A percentile compares a stretch with the other conserved stretches of the same genome.
Conservation (phyloP, 2,797 vertebrate genomes). For the Siniperca obscura region DNA sequence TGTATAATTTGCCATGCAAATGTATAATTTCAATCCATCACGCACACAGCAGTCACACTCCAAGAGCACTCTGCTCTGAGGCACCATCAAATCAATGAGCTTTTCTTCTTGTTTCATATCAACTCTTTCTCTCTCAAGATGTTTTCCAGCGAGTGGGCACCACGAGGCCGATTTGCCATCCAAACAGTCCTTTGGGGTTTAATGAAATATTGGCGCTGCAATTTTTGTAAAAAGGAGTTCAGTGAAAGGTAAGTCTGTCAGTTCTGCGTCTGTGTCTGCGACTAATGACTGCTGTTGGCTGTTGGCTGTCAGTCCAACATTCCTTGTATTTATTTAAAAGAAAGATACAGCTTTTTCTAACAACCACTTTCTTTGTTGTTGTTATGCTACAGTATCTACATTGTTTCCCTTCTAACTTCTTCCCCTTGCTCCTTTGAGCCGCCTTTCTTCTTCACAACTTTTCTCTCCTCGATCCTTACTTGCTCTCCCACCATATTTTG, state of each 20-base stretch:
- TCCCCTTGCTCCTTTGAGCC: not conserved
- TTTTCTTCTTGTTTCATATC: slow-evolving; percentile 24
- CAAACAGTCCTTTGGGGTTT: slow-evolving; percentile 31
- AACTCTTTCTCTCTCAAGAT: slow-evolving; percentile 5
- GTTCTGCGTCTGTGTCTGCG: not conserved
- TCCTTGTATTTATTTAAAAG: slow-evolving; percentile 19
- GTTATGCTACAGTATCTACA: not conserved
- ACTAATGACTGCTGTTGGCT: slow-evolving; percentile 1
- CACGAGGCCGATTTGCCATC: slow-evolving; percentile 23
- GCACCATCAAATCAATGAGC: slow-evolving; percentile 22
- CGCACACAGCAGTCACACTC: not conserved
- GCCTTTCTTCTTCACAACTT: not conserved
- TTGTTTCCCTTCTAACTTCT: not conserved
- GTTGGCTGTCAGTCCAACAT: slow-evolving; percentile 13
- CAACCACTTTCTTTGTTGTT: not conserved
- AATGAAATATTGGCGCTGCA: slow-evolving; percentile 33
- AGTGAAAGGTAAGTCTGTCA: slow-evolving; percentile 48
- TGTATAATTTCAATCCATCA: slow-evolving; percentile 17
- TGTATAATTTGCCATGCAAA: not conserved
- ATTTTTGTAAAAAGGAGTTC: slow-evolving; percentile 40
- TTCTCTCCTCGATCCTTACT: not conserved
- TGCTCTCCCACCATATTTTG: slow-evolving; percentile 2
- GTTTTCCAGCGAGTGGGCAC: slow-evolving; percentile 21
- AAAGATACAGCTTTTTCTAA: not conserved
- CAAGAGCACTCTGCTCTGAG: not conserved